Conservation (phyloP, 2,888 invertebrate genomes). For the Morpho deidamia region DNA sequence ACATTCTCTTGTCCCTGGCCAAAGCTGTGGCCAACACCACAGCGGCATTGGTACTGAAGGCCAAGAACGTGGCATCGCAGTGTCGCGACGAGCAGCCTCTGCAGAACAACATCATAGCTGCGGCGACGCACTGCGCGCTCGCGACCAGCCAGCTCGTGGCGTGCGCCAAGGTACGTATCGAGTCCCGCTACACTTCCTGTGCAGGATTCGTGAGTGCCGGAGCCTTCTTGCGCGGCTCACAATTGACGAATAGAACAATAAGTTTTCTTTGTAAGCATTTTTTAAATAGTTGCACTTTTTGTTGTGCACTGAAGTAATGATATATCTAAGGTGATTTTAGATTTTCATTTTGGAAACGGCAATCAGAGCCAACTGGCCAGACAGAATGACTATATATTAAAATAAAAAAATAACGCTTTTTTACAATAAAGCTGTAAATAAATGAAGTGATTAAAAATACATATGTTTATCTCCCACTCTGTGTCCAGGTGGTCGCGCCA, state of each 20-base stretch:
- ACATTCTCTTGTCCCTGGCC: slow-evolving; percentile 94
- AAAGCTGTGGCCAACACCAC: slow-evolving; percentile 99
- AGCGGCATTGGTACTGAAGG: slow-evolving; percentile 95
- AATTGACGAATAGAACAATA: too few species aligned
- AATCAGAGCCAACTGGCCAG: too few species aligned
- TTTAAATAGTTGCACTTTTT: too few species aligned
- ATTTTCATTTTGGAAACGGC: too few species aligned
- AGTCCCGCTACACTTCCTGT: too few species aligned
- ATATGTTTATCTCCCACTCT: too few species aligned
- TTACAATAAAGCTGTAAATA: not conserved
- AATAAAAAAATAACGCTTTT: not conserved
- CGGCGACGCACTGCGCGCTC: slow-evolving; percentile 97
- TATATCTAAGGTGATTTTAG: too few species aligned
- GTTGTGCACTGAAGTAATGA: too few species aligned
- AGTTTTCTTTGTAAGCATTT: too few species aligned
- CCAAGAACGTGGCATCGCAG: slow-evolving; percentile 96
- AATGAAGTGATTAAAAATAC: too few species aligned
- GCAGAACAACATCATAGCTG: slow-evolving; percentile 94
- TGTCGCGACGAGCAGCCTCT: slow-evolving; percentile 88
- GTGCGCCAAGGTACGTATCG: slow-evolving; percentile 87
- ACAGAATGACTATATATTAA: not conserved
- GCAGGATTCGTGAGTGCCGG: too few species aligned
- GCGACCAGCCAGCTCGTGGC: slow-evolving; percentile 99
- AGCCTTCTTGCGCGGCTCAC: too few species aligned
- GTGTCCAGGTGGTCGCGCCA: slow-evolving; percentile 85